A percentile compares a stretch with the other conserved stretches of the same genome.
Evolutionary conservation across 2,113 vertebrate genomes (phyloP).

Genomic region (Psittacara wagleri): DNA sequence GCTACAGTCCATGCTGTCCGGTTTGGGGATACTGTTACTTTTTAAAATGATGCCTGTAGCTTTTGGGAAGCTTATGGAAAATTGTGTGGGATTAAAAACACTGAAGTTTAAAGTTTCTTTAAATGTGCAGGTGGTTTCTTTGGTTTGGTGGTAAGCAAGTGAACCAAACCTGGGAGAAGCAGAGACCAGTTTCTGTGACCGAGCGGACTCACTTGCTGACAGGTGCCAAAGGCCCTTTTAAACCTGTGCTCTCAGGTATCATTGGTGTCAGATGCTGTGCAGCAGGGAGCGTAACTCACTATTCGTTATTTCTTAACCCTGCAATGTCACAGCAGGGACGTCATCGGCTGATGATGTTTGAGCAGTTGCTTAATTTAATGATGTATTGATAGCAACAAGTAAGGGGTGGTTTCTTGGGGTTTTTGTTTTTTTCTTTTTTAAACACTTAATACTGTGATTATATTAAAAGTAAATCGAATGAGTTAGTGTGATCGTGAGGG

Average conservation of each 20-base stretch:
- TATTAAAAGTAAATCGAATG: background rate
- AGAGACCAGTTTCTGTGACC: background rate
- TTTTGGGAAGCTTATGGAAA: background rate
- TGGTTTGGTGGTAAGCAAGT: background rate
- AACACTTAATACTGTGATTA: background rate
- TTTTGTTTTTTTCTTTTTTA: background rate
- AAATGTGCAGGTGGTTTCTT: background rate
- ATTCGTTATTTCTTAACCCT: background rate
- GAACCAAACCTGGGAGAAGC: background rate
- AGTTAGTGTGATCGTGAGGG: background rate
- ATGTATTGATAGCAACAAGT: background rate
- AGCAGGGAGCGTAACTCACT: background rate
- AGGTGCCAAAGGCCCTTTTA: background rate
- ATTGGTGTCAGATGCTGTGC: background rate
- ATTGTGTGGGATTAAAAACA: background rate
- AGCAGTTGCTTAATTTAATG: background rate
- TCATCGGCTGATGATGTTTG: background rate
- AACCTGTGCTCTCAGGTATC: background rate
- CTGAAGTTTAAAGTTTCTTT: background rate
- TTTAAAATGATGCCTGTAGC: background rate
- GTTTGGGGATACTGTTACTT: conserved; percentile 14
- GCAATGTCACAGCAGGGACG: background rate
- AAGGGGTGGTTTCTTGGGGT: background rate
- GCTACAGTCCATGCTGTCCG: background rate
- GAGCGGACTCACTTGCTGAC: background rate